A percentile compares a stretch with the other conserved stretches of the same genome.
phyloP scores from a whole-genome alignment of 2,797 vertebrate species.

The Ficedula albicollis region DNA sequence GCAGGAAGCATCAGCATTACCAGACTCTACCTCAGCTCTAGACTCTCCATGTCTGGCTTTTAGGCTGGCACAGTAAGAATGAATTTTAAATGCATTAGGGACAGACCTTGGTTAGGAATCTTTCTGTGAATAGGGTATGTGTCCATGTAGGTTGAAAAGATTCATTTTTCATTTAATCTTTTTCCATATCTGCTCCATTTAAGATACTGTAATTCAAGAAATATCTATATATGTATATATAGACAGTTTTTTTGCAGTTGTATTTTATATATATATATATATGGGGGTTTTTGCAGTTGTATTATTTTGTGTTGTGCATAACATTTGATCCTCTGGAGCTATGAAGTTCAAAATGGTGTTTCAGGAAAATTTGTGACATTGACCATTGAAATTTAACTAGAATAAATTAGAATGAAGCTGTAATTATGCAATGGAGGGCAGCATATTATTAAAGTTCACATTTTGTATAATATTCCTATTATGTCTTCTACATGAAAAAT shows the following conservation, averaged over 20 bases:
- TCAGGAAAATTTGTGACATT: background rate
- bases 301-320: background rate
- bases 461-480: background rate
- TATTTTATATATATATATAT: too few species aligned
- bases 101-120: background rate
- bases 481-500: background rate
- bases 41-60: background rate
- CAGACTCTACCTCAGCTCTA: background rate
- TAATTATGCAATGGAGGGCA: background rate
- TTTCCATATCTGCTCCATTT: background rate
- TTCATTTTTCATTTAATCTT: background rate
- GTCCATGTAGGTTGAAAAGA: background rate
- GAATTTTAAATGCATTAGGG: background rate
- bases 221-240: background rate
- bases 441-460: background rate
- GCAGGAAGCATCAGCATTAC: background rate
- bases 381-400: background rate
- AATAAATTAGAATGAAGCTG: background rate
- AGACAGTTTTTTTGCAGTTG: too few species aligned
- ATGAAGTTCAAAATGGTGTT: background rate
- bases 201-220: background rate
- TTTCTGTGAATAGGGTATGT: background rate
- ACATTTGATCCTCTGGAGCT: background rate
- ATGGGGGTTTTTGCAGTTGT: background rate
- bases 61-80: background rate